These are phyloP conservation scores for Cremastinae sp. DNA, from an alignment of 2,888 invertebrate species.

Conservation along the genomic window DNA sequence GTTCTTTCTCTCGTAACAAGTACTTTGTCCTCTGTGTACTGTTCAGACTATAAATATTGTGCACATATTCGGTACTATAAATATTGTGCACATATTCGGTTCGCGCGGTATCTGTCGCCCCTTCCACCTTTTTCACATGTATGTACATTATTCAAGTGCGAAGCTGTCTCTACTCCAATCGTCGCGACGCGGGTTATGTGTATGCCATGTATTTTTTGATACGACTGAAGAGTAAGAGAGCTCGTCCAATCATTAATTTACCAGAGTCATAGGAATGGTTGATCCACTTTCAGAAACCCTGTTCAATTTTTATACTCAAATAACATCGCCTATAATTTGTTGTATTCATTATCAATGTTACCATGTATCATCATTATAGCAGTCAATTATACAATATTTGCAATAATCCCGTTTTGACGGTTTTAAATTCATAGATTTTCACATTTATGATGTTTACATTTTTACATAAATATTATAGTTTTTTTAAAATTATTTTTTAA, in stretches of 20 bases:
- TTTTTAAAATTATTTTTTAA: too few relatives aligned
- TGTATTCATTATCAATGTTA: too few relatives aligned
- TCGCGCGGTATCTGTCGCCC: slow-evolving; percentile 77
- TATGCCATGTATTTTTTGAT: slow-evolving; percentile 24
- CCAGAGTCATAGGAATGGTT: slow-evolving; percentile 56
- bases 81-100: too few relatives aligned
- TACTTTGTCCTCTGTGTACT: slow-evolving; percentile 1
- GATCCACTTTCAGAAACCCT: slow-evolving; percentile 18
- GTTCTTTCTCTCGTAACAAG: background rate
- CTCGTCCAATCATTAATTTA: slow-evolving; percentile 53
- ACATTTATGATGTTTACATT: too few relatives aligned
- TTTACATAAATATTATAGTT: too few relatives aligned
- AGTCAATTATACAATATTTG: too few relatives aligned
- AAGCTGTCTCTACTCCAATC: slow-evolving; percentile 69
- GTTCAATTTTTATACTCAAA: slow-evolving; percentile 6
- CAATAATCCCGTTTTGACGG: too few relatives aligned
- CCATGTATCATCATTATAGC: too few relatives aligned
- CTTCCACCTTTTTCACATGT: slow-evolving; percentile 76
- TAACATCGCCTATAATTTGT: too few relatives aligned
- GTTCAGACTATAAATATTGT: slow-evolving; percentile 63
- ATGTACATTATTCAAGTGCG: slow-evolving; percentile 78
- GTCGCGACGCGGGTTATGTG: slow-evolving; percentile 38
- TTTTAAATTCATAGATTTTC: too few relatives aligned
- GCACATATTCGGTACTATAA: slow-evolving; percentile 70
- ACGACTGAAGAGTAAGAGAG: background rate